These are phyloP conservation scores for Aspidoscelis tigris DNA, from an alignment of 2,113 vertebrate species.

Conservation along the genomic window DNA sequence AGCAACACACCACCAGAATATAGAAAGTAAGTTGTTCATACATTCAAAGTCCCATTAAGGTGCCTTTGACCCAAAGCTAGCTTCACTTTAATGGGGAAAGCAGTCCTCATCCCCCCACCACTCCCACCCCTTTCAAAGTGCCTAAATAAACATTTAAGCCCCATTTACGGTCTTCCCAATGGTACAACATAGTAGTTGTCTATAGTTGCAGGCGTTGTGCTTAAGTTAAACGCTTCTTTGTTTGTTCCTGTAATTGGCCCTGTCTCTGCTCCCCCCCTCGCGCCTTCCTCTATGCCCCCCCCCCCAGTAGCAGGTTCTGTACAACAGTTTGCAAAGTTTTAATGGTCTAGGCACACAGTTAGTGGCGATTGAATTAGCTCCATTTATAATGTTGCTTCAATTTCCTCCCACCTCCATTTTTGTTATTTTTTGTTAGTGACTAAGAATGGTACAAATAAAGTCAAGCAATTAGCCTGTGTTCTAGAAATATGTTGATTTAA, in stretches of 20 bases:
- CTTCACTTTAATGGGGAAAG: background rate
- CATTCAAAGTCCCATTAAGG: slow-evolving; percentile 26
- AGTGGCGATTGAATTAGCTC: slow-evolving; percentile 31
- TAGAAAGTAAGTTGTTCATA: background rate
- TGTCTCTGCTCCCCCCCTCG: rapidly evolving
- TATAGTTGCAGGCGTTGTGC: rapidly evolving
- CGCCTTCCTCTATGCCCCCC: background rate
- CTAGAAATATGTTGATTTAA: no score
- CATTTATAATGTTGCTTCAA: slow-evolving; percentile 17
- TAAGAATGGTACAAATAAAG: no score
- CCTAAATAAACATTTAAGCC: slow-evolving; percentile 2
- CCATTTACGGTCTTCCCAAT: background rate
- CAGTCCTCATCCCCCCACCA: background rate
- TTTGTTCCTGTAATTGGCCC: rapidly evolving
- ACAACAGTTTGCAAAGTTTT: slow-evolving; percentile 15
- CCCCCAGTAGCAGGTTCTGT: background rate
- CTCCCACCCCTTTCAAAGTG: background rate
- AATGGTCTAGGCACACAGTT: slow-evolving; percentile 13
- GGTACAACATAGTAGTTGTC: background rate
- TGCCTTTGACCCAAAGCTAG: rapidly evolving
- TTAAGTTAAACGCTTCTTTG: rapidly evolving
- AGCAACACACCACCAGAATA: background rate
- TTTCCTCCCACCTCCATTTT: background rate
- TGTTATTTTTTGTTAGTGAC: no score
- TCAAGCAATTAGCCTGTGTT: no score